phyloP scores from a whole-genome alignment of 2,888 invertebrate genomes.

The Perithous albicinctus region DNA sequence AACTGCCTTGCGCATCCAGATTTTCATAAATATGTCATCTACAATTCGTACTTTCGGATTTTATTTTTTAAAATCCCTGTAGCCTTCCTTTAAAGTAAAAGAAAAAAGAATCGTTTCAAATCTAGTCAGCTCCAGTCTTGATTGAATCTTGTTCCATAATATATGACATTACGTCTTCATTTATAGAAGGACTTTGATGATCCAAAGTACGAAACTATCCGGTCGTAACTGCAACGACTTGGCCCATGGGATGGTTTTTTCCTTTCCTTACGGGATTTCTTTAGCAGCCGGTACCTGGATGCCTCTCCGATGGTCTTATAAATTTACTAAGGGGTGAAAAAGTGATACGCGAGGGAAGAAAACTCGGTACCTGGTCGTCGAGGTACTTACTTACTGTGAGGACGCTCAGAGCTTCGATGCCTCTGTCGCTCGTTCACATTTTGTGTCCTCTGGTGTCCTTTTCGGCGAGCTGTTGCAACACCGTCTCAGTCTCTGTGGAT shows the following conservation, averaged over 20 bases:
- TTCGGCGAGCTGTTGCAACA: background rate
- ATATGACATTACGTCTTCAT: background rate
- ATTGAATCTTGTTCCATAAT: background rate
- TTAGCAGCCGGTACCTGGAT: constrained; percentile 18
- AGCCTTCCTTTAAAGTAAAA: background rate
- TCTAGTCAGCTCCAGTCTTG: background rate
- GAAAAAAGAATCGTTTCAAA: background rate
- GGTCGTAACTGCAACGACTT: constrained; percentile 8
- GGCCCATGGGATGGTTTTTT: constrained; percentile 35
- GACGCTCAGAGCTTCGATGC: constrained; percentile 25
- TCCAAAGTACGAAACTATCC: constrained; percentile 5
- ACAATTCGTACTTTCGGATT: too few species aligned
- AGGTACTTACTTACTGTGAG: constrained; percentile 33
- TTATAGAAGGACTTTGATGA: constrained; percentile 6
- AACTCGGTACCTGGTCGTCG: constrained; percentile 6
- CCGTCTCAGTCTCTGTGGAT: background rate
- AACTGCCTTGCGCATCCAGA: too few species aligned
- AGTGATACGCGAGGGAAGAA: constrained; percentile 21
- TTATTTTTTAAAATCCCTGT: too few species aligned
- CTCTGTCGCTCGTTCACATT: background rate
- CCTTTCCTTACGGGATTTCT: constrained; percentile 53
- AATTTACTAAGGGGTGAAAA: constrained; percentile 48
- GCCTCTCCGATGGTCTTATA: constrained; percentile 52
- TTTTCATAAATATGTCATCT: too few species aligned
- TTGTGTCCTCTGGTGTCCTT: background rate